A percentile compares a stretch with the other conserved stretches of the same genome.
Evolutionary conservation across 2,113 vertebrate species (phyloP).

Genomic region (Eolophus roseicapilla): DNA sequence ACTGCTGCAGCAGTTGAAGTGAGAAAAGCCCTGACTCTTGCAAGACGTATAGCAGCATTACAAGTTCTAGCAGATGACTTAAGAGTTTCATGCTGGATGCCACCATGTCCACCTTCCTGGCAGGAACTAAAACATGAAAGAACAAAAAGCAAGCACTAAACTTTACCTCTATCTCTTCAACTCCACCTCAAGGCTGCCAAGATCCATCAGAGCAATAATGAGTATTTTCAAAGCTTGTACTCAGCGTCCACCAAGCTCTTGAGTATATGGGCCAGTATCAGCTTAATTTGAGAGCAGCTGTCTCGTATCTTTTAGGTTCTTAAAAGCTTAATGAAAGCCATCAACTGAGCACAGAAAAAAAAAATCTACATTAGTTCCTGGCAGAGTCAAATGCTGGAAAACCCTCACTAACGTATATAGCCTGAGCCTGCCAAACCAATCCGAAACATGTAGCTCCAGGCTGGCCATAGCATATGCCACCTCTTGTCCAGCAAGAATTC

Average conservation of each 20-base stretch:
- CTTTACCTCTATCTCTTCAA: neutral
- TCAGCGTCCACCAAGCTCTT: neutral
- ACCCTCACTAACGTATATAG: accelerated
- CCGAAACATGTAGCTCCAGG: neutral
- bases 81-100: neutral
- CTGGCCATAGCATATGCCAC: neutral
- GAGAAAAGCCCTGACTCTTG: neutral
- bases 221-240: neutral
- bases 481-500: neutral
- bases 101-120: neutral
- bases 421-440: neutral
- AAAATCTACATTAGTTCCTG: neutral
- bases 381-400: neutral
- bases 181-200: neutral
- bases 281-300: neutral
- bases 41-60: neutral
- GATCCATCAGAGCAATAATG: neutral
- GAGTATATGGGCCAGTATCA: neutral
- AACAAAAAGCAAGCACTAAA: neutral
- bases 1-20: neutral
- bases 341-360: neutral
- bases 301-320: neutral
- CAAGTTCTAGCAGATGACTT: neutral
- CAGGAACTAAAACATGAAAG: neutral
- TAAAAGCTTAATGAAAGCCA: neutral